Percentiles rank a stretch among this genome's conserved stretches.
Evolutionary conservation across 2,797 vertebrate species (phyloP).

Genomic region (Acanthurus leucopareius): DNA sequence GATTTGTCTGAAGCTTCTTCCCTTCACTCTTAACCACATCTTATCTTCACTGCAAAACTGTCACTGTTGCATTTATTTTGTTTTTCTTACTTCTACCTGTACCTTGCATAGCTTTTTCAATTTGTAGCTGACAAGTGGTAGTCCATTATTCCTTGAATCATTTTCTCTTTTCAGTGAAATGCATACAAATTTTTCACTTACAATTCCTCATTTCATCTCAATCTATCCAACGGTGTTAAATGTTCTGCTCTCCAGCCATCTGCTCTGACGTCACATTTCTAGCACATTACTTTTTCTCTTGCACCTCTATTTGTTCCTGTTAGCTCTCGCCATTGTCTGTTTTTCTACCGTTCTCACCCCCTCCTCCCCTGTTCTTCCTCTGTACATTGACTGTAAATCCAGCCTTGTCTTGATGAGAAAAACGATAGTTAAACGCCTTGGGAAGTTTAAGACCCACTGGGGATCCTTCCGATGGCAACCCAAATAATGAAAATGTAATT

Average conservation of each 20-base stretch:
- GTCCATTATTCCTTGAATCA: background rate
- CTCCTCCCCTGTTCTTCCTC: slow-evolving; percentile 1
- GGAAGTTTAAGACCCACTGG: slow-evolving; percentile 75
- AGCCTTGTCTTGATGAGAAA: slow-evolving; percentile 63
- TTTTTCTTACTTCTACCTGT: background rate
- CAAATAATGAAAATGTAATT: slow-evolving; percentile 84
- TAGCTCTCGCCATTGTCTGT: slow-evolving; percentile 2
- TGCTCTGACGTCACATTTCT: slow-evolving; percentile 17
- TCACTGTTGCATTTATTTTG: background rate
- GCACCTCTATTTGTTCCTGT: slow-evolving; percentile 29
- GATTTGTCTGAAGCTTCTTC: background rate
- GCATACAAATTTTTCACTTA: background rate
- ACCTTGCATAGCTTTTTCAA: background rate
- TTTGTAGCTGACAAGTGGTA: background rate
- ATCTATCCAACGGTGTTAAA: slow-evolving; percentile 1
- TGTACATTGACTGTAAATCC: slow-evolving; percentile 64
- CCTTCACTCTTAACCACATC: background rate
- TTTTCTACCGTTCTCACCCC: background rate
- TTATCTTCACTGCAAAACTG: background rate
- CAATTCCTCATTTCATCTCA: slow-evolving; percentile 13
- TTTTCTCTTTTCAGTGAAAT: background rate
- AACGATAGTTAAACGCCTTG: slow-evolving; percentile 72
- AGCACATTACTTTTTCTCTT: slow-evolving; percentile 7
- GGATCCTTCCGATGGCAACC: slow-evolving; percentile 72
- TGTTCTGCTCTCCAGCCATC: slow-evolving; percentile 25